Evolutionary conservation across 2,888 invertebrate species (phyloP).

Genomic region (Drosophila tripunctata): DNA sequence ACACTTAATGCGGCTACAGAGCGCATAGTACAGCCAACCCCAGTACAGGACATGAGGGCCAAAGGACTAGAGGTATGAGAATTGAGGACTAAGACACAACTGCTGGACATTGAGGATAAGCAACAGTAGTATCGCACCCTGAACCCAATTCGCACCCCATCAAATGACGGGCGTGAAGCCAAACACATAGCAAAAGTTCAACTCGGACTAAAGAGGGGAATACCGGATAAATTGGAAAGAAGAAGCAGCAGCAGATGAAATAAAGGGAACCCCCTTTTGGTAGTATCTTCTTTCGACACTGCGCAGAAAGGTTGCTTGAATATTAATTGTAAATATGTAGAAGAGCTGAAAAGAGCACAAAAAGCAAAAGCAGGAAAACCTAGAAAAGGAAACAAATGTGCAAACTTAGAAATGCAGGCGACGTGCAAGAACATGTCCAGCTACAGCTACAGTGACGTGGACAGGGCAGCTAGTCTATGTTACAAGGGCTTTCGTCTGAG

Average conservation of each 20-base stretch:
- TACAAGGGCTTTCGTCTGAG: conserved; percentile 11
- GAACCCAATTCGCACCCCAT: conserved; percentile 76
- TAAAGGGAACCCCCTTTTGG: background rate
- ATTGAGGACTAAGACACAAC: conserved; percentile 18
- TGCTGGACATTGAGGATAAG: conserved; percentile 38
- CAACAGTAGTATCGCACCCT: conserved; percentile 50
- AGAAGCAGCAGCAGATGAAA: background rate
- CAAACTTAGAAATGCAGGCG: conserved; percentile 80
- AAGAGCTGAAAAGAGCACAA: conserved; percentile 27
- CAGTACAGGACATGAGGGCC: conserved; percentile 25
- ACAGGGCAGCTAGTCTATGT: background rate
- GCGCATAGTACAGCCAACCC: conserved; percentile 20
- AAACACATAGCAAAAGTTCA: conserved; percentile 30
- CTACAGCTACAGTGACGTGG: background rate
- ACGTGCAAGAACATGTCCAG: conserved; percentile 63
- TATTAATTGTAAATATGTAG: conserved; percentile 75
- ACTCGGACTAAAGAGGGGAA: conserved; percentile 13
- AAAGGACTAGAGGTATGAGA: background rate
- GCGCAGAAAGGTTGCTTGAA: conserved; percentile 76
- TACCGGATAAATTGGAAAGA: background rate
- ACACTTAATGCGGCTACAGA: conserved; percentile 79
- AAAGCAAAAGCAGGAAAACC: background rate
- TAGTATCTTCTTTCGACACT: conserved; percentile 51
- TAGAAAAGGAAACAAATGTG: conserved; percentile 71
- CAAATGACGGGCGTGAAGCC: conserved; percentile 76